phyloP scores from a whole-genome alignment of 2,797 vertebrate species.

The Nasua narica region DNA sequence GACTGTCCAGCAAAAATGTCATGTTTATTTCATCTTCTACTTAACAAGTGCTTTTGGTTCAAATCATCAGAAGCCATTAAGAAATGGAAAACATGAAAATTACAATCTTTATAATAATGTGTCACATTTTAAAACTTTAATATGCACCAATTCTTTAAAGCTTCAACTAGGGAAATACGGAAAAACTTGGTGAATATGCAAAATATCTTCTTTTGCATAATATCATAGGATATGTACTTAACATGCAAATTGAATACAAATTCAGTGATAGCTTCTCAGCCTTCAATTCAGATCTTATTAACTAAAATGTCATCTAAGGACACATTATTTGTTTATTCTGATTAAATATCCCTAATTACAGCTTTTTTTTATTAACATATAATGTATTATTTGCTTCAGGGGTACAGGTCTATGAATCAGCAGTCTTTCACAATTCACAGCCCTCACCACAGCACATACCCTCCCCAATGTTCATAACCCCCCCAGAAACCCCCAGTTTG shows the following conservation, averaged over 20 bases:
- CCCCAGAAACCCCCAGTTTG: too few species aligned
- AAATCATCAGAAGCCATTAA: not conserved
- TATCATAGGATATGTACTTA: not conserved
- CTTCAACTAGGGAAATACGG: not conserved
- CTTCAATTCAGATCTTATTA: not conserved
- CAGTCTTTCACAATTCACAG: too few species aligned
- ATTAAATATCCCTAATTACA: not conserved
- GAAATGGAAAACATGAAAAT: not conserved
- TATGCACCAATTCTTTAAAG: not conserved
- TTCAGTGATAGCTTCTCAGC: not conserved
- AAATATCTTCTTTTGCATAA: not conserved
- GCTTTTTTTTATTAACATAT: not conserved
- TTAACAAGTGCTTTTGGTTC: not conserved
- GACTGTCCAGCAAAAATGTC: not conserved
- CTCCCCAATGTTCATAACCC: too few species aligned
- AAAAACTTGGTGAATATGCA: slow-evolving; percentile 6
- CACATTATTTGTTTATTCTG: not conserved
- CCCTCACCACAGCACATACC: too few species aligned
- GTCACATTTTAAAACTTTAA: slow-evolving; percentile 17
- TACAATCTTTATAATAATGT: not conserved
- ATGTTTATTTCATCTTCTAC: not conserved
- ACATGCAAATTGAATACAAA: not conserved
- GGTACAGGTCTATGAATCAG: too few species aligned
- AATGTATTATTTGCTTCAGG: too few species aligned
- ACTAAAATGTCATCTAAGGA: not conserved